These are phyloP conservation scores for Proterorhinus semilunaris DNA, from an alignment of 2,113 vertebrate genomes.

Conservation along the genomic window DNA sequence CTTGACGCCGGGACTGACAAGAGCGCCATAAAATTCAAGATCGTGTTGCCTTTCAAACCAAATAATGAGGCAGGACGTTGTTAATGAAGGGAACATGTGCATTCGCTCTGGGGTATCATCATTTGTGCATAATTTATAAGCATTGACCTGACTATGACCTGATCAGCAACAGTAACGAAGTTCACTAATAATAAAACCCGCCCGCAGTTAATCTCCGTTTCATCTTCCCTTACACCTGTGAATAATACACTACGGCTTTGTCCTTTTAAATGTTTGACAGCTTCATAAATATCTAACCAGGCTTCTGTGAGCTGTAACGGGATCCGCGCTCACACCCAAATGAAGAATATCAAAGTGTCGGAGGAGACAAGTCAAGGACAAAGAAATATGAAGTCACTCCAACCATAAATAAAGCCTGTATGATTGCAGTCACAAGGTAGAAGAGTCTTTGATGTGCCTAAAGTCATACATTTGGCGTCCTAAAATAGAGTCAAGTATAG, in stretches of 20 bases:
- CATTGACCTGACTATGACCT: background rate
- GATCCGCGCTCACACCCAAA: background rate
- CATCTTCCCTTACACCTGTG: background rate
- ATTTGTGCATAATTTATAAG: background rate
- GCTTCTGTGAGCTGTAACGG: background rate
- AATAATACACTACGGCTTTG: slow-evolving; percentile 4
- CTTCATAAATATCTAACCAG: slow-evolving; percentile 4
- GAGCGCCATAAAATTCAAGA: too few relatives aligned
- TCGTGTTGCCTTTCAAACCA: too few relatives aligned
- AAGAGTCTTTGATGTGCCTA: slow-evolving; percentile 15
- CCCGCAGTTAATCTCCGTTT: background rate
- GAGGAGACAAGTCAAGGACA: slow-evolving; percentile 23
- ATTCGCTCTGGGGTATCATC: too few relatives aligned
- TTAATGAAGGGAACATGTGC: too few relatives aligned
- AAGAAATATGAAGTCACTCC: background rate
- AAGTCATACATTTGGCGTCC: slow-evolving; percentile 15
- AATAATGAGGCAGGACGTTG: too few relatives aligned
- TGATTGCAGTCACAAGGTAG: background rate
- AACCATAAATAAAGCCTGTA: slow-evolving; percentile 23
- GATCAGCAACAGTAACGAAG: background rate
- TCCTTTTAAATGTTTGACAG: slow-evolving; percentile 12
- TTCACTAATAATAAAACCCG: slow-evolving; percentile 1
- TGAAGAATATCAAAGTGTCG: slow-evolving; percentile 10
- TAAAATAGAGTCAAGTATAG: slow-evolving; percentile 22
- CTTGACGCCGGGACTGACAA: too few relatives aligned